Conservation (phyloP, 1,140 invertebrate genomes). For the Phthorimaea operculella region DNA sequence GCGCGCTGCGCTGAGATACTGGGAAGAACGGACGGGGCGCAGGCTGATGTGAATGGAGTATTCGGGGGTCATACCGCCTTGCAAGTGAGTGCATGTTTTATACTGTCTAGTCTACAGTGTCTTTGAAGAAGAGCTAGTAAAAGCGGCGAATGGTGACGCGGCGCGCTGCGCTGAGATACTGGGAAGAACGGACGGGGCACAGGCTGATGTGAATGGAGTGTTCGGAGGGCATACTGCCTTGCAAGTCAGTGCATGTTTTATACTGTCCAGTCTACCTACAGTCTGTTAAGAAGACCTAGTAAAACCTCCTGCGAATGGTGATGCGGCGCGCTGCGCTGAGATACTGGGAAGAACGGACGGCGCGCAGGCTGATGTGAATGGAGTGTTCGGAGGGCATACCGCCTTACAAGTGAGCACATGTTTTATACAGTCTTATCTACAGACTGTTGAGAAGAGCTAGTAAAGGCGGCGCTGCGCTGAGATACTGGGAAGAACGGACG, state of each 20-base stretch:
- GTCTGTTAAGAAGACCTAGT: slow-evolving; percentile 99
- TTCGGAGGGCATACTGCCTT: slow-evolving; percentile 95
- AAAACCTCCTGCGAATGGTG: slow-evolving; percentile 95
- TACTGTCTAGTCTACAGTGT: no score
- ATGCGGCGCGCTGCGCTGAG: slow-evolving; percentile 89
- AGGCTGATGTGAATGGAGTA: slow-evolving; percentile 90
- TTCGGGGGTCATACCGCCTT: slow-evolving; percentile 95
- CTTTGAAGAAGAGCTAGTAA: slow-evolving; percentile 97
- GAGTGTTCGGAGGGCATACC: slow-evolving; percentile 95
- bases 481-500: slow-evolving; percentile 74
- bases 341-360: slow-evolving; percentile 74
- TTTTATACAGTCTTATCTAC: no score
- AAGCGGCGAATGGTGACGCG: slow-evolving; percentile 94
- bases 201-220: slow-evolving; percentile 90
- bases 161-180: slow-evolving; percentile 89
- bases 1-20: slow-evolving; percentile 89
- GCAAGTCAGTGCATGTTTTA: no score
- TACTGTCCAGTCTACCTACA: no score
- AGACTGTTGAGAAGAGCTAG: slow-evolving; percentile 91
- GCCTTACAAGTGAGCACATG: slow-evolving; percentile 79
- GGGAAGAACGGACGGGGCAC: slow-evolving; percentile 68
- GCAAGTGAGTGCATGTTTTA: slow-evolving; percentile 67
- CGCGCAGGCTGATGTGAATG: slow-evolving; percentile 83
- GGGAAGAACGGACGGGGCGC: slow-evolving; percentile 68
- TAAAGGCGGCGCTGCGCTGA: slow-evolving; percentile 96